phyloP scores from a whole-genome alignment of 2,888 invertebrate species.

The Steinernema carpocapsae region DNA sequence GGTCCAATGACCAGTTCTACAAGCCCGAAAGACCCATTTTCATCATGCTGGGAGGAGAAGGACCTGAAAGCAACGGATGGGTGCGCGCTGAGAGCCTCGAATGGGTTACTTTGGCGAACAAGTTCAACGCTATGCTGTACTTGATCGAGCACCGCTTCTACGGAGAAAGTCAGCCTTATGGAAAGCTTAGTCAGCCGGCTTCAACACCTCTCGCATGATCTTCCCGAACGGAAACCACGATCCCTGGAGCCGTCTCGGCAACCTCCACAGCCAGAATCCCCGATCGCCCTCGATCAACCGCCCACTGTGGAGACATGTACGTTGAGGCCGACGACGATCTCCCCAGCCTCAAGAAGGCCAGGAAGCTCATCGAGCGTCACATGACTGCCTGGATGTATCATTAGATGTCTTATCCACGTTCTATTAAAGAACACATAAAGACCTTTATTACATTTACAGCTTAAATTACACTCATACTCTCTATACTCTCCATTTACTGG shows the following conservation, averaged over 20 bases:
- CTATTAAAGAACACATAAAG: no score
- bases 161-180: slow-evolving; percentile 87
- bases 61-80: slow-evolving; percentile 82
- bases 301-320: slow-evolving; percentile 61
- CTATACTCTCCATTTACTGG: background rate
- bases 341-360: slow-evolving; percentile 23
- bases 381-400: slow-evolving; percentile 34
- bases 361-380: slow-evolving; percentile 27
- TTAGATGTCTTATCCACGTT: no score
- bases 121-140: slow-evolving; percentile 82
- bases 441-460: no score
- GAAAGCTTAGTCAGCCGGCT: slow-evolving; percentile 64
- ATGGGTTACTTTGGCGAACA: slow-evolving; percentile 73
- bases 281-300: slow-evolving; percentile 43
- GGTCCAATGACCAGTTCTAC: slow-evolving; percentile 79
- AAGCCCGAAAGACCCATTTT: slow-evolving; percentile 83
- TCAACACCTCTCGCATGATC: slow-evolving; percentile 20
- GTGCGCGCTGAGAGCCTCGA: slow-evolving; percentile 76
- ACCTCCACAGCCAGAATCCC: slow-evolving; percentile 9
- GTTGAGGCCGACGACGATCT: slow-evolving; percentile 29
- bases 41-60: slow-evolving; percentile 93
- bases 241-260: slow-evolving; percentile 41
- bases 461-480: background rate
- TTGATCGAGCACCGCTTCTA: slow-evolving; percentile 91
- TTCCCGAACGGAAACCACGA: slow-evolving; percentile 39